Evolutionary conservation across 2,797 vertebrate species (phyloP).

Genomic region (Knipowitschia caucasica): DNA sequence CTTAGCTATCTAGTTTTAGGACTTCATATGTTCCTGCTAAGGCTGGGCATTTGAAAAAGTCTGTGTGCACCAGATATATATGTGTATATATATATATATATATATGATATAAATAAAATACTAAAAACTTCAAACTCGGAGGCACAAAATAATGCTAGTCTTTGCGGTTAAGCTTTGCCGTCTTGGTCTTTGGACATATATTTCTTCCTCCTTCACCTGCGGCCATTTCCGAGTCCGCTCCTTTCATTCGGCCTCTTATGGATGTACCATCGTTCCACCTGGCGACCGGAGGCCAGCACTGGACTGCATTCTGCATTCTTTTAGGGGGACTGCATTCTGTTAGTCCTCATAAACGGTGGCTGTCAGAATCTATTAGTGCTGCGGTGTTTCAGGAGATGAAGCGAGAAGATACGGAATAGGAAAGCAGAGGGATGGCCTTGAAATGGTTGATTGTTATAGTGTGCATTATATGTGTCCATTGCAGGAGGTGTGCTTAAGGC

Average conservation of each 20-base stretch:
- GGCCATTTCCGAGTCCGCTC: constrained; percentile 9
- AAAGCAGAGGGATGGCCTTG: constrained; percentile 39
- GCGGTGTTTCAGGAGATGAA: constrained; percentile 49
- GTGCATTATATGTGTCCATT: too few relatives aligned
- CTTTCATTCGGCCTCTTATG: too few relatives aligned
- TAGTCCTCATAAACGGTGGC: constrained; percentile 71
- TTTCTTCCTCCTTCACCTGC: constrained; percentile 22
- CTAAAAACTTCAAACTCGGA: background rate
- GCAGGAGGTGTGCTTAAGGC: constrained; percentile 25
- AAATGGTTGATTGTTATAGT: constrained; percentile 50
- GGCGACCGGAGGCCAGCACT: constrained; percentile 30
- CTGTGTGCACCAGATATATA: too few relatives aligned
- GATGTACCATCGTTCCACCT: constrained; percentile 43
- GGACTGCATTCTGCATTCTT: too few relatives aligned
- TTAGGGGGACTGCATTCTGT: constrained; percentile 47
- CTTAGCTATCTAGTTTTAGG: too few relatives aligned
- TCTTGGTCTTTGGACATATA: constrained; percentile 35
- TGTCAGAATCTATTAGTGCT: constrained; percentile 73
- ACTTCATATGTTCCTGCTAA: too few relatives aligned
- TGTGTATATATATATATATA: too few relatives aligned
- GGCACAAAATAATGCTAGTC: background rate
- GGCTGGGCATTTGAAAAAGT: too few relatives aligned
- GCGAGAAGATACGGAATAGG: constrained; percentile 53
- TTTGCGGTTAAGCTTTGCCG: background rate
- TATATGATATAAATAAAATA: too few relatives aligned